Conservation (phyloP, 2,113 vertebrate genomes). For the Eptatretus burgeri region DNA sequence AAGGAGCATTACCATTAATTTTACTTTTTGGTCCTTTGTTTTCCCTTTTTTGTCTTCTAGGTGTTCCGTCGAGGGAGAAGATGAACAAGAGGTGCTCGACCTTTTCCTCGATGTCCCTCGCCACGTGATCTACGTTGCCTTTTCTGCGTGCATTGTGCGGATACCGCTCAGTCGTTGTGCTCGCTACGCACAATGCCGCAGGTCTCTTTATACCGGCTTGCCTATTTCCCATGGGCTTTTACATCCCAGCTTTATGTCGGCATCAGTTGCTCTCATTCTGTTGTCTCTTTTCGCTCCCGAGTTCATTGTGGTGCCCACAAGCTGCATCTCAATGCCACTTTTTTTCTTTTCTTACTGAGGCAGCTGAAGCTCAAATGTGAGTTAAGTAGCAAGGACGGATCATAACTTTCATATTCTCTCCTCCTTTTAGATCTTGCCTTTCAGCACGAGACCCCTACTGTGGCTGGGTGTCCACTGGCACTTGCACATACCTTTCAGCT, state of each 20-base stretch:
- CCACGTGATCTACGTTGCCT: conserved; percentile 45
- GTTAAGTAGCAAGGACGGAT: too few relatives aligned
- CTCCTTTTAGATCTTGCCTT: conserved; percentile 29
- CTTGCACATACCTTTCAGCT: conserved; percentile 23
- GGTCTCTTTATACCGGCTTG: conserved; percentile 14
- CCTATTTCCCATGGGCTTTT: too few relatives aligned
- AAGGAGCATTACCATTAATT: too few relatives aligned
- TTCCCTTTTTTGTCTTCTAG: conserved; percentile 16
- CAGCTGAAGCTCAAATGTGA: too few relatives aligned
- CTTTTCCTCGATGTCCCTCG: conserved; percentile 40
- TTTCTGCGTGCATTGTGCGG: conserved; percentile 37
- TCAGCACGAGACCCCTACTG: conserved; percentile 52
- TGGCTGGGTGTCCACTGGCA: conserved; percentile 31
- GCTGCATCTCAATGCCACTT: background rate
- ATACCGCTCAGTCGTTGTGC: conserved; percentile 41
- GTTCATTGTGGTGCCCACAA: too few relatives aligned
- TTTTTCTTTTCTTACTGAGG: background rate
- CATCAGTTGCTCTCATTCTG: too few relatives aligned
- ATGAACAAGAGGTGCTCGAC: conserved; percentile 29
- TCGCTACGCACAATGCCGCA: conserved; percentile 28
- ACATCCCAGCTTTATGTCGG: too few relatives aligned
- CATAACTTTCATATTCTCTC: background rate
- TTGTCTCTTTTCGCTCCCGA: too few relatives aligned
- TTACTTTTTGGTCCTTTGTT: background rate
- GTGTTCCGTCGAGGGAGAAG: conserved; percentile 25